Evolutionary conservation across 1,140 invertebrate genomes (phyloP).

Genomic region (Gonatopus flavifemur): DNA sequence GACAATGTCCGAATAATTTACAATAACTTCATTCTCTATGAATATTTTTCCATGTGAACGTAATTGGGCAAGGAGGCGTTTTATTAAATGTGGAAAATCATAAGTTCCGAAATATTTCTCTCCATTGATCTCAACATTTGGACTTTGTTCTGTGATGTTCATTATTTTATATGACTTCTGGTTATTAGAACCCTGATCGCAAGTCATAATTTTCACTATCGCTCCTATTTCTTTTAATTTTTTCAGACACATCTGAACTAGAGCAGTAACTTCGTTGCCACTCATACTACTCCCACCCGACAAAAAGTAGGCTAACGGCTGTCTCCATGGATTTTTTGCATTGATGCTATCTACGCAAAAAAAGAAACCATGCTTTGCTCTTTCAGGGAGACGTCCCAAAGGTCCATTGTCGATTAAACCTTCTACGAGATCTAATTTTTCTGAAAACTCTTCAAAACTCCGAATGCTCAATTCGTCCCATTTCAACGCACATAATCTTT

Average conservation of each 20-base stretch:
- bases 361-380: slow-evolving; percentile 15
- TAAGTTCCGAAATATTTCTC: no score
- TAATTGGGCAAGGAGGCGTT: no score
- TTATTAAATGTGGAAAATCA: no score
- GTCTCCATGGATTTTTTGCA: slow-evolving; percentile 21
- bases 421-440: not conserved
- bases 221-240: no score
- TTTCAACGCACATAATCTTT: slow-evolving; percentile 3
- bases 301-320: slow-evolving; percentile 19
- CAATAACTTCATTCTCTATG: no score
- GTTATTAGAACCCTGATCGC: no score
- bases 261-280: not conserved
- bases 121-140: no score
- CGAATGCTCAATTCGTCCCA: slow-evolving; percentile 3
- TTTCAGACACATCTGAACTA: slow-evolving; percentile 7
- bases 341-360: slow-evolving; percentile 24
- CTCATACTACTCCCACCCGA: slow-evolving; percentile 10
- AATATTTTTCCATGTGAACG: no score
- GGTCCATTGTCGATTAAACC: slow-evolving; percentile 8
- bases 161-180: no score
- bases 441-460: slow-evolving; percentile 1
- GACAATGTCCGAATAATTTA: no score
- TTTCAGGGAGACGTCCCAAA: slow-evolving; percentile 5
- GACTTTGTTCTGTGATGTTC: no score
- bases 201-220: no score